These are phyloP conservation scores for Vesta saturnalis DNA, from an alignment of 2,888 invertebrate genomes.

Conservation along the genomic window DNA sequence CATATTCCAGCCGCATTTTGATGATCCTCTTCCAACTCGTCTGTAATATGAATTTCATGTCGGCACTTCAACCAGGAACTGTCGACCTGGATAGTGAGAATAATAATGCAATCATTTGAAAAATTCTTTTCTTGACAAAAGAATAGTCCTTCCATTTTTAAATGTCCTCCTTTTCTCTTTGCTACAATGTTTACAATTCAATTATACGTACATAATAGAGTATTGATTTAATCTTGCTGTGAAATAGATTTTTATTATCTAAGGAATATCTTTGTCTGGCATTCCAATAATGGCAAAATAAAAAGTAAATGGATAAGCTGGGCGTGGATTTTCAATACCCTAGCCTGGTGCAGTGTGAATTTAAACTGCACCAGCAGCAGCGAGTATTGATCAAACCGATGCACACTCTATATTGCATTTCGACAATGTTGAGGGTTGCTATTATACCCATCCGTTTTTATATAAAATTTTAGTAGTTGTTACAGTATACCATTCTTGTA, in stretches of 20 bases:
- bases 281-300: not conserved
- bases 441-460: not conserved
- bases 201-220: not conserved
- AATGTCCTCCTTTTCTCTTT: not conserved
- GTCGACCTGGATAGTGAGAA: slow-evolving; percentile 25
- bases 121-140: slow-evolving; percentile 13
- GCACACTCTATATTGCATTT: slow-evolving; percentile 18
- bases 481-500: not conserved
- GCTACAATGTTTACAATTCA: not conserved
- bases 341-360: slow-evolving; percentile 25
- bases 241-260: not conserved
- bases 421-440: not conserved
- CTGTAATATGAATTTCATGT: slow-evolving; percentile 27
- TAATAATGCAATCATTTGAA: slow-evolving; percentile 26
- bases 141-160: not conserved
- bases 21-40: slow-evolving; percentile 25
- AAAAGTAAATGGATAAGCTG: slow-evolving; percentile 22
- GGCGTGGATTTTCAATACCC: slow-evolving; percentile 34
- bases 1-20: slow-evolving; percentile 30
- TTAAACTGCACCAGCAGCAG: slow-evolving; percentile 36
- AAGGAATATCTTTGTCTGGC: not conserved
- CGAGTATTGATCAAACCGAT: slow-evolving; percentile 34
- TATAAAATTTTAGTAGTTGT: not conserved
- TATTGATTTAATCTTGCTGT: not conserved
- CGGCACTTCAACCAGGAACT: slow-evolving; percentile 20